A percentile compares a stretch with the other conserved stretches of the same genome.
Conservation (phyloP, 2,113 vertebrate genomes). For the Melanocharis versteri region DNA sequence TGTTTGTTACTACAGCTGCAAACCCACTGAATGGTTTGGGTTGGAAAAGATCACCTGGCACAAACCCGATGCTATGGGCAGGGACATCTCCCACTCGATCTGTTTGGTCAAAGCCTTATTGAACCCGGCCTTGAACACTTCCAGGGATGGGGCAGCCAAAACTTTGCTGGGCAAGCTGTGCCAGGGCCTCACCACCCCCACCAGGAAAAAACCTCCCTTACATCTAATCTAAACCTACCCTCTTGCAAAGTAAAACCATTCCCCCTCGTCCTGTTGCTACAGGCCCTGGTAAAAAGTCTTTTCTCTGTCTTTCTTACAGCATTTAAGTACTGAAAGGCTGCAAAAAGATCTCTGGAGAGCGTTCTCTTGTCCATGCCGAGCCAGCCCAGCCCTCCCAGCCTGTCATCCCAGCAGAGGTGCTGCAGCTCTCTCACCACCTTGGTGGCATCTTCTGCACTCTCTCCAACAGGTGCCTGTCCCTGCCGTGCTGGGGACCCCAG, state of each 20-base stretch:
- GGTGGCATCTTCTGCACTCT: accelerated
- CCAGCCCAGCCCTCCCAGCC: neutral
- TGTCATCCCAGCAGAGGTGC: accelerated
- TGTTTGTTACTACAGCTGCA: neutral
- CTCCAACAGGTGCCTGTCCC: accelerated
- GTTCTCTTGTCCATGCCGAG: neutral
- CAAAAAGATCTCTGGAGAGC: neutral
- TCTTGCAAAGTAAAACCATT: neutral
- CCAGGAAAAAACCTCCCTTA: accelerated
- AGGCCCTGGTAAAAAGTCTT: neutral
- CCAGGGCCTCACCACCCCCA: neutral
- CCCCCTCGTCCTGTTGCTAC: neutral
- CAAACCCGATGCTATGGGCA: neutral
- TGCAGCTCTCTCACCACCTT: neutral
- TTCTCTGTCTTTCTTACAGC: neutral
- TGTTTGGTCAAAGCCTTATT: neutral
- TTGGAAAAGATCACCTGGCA: neutral
- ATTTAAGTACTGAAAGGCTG: neutral
- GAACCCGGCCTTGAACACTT: neutral
- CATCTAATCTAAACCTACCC: neutral
- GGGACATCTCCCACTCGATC: neutral
- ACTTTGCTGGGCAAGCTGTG: neutral
- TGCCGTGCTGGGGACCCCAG: accelerated
- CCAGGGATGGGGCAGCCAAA: accelerated
- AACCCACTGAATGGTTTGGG: neutral